Evolutionary conservation across 2,888 invertebrate genomes (phyloP).

Genomic region (Meteorus colon): DNA sequence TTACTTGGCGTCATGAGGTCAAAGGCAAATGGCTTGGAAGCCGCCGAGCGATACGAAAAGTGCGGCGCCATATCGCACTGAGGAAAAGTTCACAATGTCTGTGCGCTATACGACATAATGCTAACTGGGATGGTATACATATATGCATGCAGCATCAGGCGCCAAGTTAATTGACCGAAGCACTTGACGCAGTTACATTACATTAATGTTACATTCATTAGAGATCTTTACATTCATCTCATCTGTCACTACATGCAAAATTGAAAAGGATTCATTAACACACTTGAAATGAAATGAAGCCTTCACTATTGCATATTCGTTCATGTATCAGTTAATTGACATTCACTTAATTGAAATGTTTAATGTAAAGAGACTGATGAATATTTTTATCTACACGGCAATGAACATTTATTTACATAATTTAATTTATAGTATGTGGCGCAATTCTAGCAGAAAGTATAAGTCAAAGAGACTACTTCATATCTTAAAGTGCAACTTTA

Average conservation of each 20-base stretch:
- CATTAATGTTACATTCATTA: conserved; percentile 7
- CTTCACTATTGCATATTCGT: too few species aligned
- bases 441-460: neutral
- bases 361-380: too few species aligned
- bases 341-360: too few species aligned
- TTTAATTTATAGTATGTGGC: neutral
- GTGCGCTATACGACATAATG: conserved; percentile 11
- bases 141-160: conserved; percentile 12
- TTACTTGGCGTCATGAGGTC: conserved; percentile 14
- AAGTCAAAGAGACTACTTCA: neutral
- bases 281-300: too few species aligned
- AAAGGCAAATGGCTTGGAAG: conserved; percentile 29
- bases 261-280: too few species aligned
- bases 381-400: neutral
- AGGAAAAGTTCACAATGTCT: conserved; percentile 27
- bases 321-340: too few species aligned
- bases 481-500: conserved; percentile 30
- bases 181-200: conserved; percentile 14
- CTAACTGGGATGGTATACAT: neutral
- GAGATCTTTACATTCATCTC: neutral
- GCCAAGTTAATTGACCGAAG: conserved; percentile 21
- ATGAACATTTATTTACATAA: neutral
- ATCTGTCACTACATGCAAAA: too few species aligned
- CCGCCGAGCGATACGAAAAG: conserved; percentile 30
- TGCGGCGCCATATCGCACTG: conserved; percentile 19